Base-by-base conservation (phyloP, 2,113 vertebrate species). In the Stigmatopora nigra region DNA sequence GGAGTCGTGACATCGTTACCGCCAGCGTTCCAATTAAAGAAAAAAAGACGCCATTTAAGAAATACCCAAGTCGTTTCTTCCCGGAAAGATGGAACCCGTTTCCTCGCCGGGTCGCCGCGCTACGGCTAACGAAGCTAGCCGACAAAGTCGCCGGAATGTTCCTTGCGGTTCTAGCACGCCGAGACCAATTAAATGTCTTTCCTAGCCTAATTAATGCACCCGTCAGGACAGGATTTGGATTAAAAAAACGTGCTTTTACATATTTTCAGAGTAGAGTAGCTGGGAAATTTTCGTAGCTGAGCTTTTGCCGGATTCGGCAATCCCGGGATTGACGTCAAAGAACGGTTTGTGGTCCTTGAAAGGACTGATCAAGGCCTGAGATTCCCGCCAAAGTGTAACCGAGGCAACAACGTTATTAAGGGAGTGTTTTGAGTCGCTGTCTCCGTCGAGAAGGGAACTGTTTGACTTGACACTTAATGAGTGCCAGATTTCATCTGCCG, bases 1-100 rank as follows among this genome's bases (percentile, higher is more conserved):
- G 72, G 77, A 81, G 70, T 67, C 75, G 41, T 81, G 83, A 86
- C 82, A 78, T 87, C 82, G 77, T 87, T 74, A 78, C 80, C 65
- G 51, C 63, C 73, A 78, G 73, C 72, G 5, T 67, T 81, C 85
- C 84, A 89, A 89, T 89, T 89, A 89, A 86, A 31, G n/a, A 31
- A 31, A 31, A 31, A 56, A 86, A 84, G 55, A 13, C 25, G 31
- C 68, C 45, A 53, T 80, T 77, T 71, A 74, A 85, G 80, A 31
- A 82, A 76, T 62, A 74, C 71, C 65, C 5, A 31, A 64, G n/a
- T 74, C 71, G 63, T 52, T 67, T 65, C 62, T 46, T 63, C 47
- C 69, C 19, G 6, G 66, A 70, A 75, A 76, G 62, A 25, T 19
- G 14, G 69, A 44, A 64, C 16, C 0, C 22, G 52, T 38, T 1